Evolutionary conservation across 2,888 invertebrate species (phyloP), one percentile per base, ranked within the genome.

Genomic region (Callyntrura guangdongensis): DNA sequence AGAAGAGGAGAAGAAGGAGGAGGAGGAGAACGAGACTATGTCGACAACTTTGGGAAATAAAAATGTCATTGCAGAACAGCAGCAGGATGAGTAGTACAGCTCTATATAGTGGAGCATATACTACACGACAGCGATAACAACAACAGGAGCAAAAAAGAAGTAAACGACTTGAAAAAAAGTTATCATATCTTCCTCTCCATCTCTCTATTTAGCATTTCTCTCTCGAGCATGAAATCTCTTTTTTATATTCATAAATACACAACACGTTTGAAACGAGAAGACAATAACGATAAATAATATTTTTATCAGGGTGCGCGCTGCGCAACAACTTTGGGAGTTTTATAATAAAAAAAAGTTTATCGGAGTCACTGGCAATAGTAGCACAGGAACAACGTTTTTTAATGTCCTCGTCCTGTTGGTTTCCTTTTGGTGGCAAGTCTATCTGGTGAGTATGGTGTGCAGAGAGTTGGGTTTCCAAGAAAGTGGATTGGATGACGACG

Each of bases 31-130:
- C 17, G 69, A 17, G 59, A 79, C 25, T 14, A 56, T 27, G 79
- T 79, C 79, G 79, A 79, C 59, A 36, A 79, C 27, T 56, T 79
- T 79, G 56, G 5, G 27, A 77, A 79, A 79, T 79, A 79, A 79
- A 79, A 79, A 79, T 79, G 79, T 79, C 79, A 79, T 79, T 79
- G 79, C 79, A 59, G 14, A 79, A 56, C 53, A 53, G 14, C 1
- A 14, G 14, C n/a, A 53, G 53, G 14, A 47, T 47, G 49, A 53
- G 36, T 6, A 53, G n/a, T 53, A 2, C 4, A 14, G 14, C n/a
- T 53, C 8, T n/a, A 53, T 53, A 53, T 53, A 53, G 1, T 5
- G n/a, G n/a, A 6, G 3, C 36, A 36, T 53, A 53, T 53, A 53
- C 11, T 53, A 53, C n/a, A 53, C 53, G n/a, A 53, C 11, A 53